A percentile compares a stretch with the other conserved stretches of the same genome.
These are phyloP conservation scores for Zaprionus lachaisei DNA, from an alignment of 1,140 invertebrate species.

Conservation along the genomic window DNA sequence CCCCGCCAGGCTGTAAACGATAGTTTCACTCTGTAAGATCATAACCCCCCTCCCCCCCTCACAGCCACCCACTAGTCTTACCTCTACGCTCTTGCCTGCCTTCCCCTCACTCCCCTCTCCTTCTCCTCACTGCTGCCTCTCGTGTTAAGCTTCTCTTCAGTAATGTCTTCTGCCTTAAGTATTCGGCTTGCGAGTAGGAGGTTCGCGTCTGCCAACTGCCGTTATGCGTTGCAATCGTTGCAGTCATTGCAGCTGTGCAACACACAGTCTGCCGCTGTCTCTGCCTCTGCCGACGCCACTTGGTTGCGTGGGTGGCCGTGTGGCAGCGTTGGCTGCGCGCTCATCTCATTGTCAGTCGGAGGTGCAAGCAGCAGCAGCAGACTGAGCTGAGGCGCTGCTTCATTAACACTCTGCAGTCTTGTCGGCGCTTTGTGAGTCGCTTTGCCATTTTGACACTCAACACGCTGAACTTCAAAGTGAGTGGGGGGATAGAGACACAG, in stretches of 20 bases:
- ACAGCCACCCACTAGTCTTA: not conserved
- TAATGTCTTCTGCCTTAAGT: conserved; percentile 18
- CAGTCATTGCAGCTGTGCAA: conserved; percentile 20
- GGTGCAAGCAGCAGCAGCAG: not conserved
- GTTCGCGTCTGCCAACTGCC: conserved; percentile 28
- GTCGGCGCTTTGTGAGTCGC: conserved; percentile 42
- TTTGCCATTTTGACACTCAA: conserved; percentile 39
- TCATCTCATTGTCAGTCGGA: not conserved
- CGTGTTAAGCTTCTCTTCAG: not conserved
- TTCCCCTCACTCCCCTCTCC: not conserved
- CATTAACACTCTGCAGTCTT: conserved; percentile 61
- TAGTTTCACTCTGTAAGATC: conserved; percentile 17
- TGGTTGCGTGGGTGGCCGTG: conserved; percentile 44
- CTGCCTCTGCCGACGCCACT: not conserved
- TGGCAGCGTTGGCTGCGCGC: conserved; percentile 7
- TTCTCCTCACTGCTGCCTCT: not conserved
- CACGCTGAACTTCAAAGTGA: conserved; percentile 59
- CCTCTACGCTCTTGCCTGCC: not conserved
- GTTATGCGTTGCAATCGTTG: conserved; percentile 30
- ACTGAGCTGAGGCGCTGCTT: conserved; percentile 36
- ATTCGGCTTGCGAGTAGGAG: conserved; percentile 10
- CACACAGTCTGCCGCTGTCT: not conserved
- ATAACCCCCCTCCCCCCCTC: conserved; percentile 9
- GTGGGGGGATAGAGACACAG: not conserved
- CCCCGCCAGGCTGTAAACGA: conserved; percentile 19